Conservation (phyloP, 2,888 invertebrate species). For the Creontiades dilutus region DNA sequence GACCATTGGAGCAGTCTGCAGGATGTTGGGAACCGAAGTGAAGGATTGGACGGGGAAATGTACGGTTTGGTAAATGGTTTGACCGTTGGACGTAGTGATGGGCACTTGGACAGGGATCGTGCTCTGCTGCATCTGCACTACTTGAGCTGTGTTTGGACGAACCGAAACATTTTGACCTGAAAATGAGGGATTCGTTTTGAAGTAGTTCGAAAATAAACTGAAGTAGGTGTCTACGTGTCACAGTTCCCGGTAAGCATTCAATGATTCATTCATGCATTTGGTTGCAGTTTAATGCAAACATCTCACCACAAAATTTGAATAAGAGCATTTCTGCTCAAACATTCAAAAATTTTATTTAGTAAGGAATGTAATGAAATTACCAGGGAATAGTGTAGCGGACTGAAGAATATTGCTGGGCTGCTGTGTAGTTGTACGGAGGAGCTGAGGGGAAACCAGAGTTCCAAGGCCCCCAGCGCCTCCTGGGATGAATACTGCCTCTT, state of each 20-base stretch:
- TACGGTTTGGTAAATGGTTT: slow-evolving; percentile 96
- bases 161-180: slow-evolving; percentile 86
- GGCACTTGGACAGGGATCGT: slow-evolving; percentile 95
- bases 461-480: slow-evolving; percentile 82
- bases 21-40: slow-evolving; percentile 82
- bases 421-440: slow-evolving; percentile 58
- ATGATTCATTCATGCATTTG: too few species aligned
- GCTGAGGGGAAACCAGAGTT: slow-evolving; percentile 78
- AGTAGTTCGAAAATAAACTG: not conserved
- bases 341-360: too few species aligned
- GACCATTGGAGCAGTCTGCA: slow-evolving; percentile 82
- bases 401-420: slow-evolving; percentile 65
- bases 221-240: not conserved
- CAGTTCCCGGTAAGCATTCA: too few species aligned
- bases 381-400: slow-evolving; percentile 63
- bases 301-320: too few species aligned
- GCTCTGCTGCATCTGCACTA: slow-evolving; percentile 85
- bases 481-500: slow-evolving; percentile 94
- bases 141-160: slow-evolving; percentile 80
- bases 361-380: not conserved
- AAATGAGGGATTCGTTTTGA: slow-evolving; percentile 72
- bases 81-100: slow-evolving; percentile 90
- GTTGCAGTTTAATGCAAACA: too few species aligned
- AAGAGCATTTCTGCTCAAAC: too few species aligned
- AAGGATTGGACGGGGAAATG: slow-evolving; percentile 94